phyloP scores from a whole-genome alignment of 2,113 vertebrate species.

The Chaetorhynchus papuensis region DNA sequence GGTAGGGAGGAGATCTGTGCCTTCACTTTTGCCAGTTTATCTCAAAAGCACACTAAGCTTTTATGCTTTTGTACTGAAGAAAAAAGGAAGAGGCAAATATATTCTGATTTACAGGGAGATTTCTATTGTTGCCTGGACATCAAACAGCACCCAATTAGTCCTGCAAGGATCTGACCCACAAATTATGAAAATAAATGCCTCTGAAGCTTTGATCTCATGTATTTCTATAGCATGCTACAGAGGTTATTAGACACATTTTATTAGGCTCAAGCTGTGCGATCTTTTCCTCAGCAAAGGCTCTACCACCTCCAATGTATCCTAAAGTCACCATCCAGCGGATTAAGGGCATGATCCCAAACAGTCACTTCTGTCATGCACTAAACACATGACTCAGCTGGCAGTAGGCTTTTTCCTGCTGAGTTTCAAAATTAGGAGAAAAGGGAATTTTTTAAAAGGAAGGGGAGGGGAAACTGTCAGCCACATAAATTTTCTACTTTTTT shows the following conservation, averaged over 20 bases:
- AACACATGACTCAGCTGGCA: conserved; percentile 35
- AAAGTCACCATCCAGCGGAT: neutral
- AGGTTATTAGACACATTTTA: neutral
- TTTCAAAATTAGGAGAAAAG: conserved; percentile 31
- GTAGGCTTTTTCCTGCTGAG: conserved; percentile 7
- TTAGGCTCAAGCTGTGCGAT: neutral
- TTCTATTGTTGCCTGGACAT: conserved; percentile 47
- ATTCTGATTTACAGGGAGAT: conserved; percentile 5
- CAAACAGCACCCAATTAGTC: conserved; percentile 50
- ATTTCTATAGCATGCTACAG: neutral
- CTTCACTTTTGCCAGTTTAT: neutral
- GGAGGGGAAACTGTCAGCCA: neutral
- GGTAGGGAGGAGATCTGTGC: neutral
- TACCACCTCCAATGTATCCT: neutral
- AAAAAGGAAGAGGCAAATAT: neutral
- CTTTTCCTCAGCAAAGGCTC: neutral
- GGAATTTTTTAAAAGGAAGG: conserved; percentile 5
- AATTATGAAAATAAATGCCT: conserved; percentile 53
- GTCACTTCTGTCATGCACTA: conserved; percentile 19
- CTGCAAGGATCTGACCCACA: conserved; percentile 51
- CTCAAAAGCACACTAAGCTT: neutral
- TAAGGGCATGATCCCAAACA: conserved; percentile 43
- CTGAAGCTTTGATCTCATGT: neutral
- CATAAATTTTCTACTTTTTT: neutral
- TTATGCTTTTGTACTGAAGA: neutral